phyloP scores from a whole-genome alignment of 2,797 vertebrate genomes.

The Spheniscus humboldti region DNA sequence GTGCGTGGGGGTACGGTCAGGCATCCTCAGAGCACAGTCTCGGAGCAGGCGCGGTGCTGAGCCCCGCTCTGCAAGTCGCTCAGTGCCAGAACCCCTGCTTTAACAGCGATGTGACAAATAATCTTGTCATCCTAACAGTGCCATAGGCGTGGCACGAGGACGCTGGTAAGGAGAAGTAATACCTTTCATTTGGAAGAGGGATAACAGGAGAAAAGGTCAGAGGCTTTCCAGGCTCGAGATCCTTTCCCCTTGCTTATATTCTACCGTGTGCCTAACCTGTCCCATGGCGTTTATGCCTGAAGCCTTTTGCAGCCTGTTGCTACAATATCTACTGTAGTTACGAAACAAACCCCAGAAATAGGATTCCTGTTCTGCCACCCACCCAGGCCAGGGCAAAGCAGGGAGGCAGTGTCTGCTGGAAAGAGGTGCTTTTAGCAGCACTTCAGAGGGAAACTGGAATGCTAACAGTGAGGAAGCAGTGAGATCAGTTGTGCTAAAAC shows the following conservation, averaged over 20 bases:
- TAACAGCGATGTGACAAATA: neutral
- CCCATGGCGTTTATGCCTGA: neutral
- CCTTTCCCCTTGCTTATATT: neutral
- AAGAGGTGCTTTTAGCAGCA: neutral
- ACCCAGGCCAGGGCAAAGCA: neutral
- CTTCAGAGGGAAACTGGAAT: neutral
- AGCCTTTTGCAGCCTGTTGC: neutral
- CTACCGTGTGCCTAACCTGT: neutral
- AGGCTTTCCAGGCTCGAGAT: neutral
- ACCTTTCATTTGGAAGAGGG: neutral
- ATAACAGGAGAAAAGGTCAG: neutral
- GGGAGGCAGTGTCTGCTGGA: neutral
- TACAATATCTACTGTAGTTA: neutral
- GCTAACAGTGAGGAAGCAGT: neutral
- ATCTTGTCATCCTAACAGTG: neutral
- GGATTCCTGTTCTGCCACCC: neutral
- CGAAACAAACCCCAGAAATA: neutral
- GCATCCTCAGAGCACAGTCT: neutral
- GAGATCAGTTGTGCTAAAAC: neutral
- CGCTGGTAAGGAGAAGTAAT: neutral
- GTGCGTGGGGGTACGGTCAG: rapidly evolving
- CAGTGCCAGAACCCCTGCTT: neutral
- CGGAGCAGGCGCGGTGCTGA: neutral
- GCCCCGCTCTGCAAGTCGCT: rapidly evolving
- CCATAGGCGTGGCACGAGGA: neutral